These are phyloP conservation scores for Thalassophryne amazonica DNA, from an alignment of 2,797 vertebrate species.

Conservation along the genomic window DNA sequence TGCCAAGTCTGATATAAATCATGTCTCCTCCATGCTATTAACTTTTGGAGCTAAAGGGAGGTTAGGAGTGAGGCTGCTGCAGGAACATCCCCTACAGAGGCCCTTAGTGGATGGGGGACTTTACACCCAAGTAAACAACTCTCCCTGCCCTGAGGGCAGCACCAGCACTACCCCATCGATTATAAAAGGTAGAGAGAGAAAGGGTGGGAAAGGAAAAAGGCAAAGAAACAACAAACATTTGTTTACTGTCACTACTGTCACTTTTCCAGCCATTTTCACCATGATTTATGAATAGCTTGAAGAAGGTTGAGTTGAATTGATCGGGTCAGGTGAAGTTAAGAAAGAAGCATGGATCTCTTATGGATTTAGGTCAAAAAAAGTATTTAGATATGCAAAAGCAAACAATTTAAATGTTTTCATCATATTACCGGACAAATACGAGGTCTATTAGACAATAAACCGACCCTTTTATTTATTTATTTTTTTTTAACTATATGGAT, in stretches of 20 bases:
- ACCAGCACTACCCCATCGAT: slow-evolving; percentile 73
- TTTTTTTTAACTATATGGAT: no score
- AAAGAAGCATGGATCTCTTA: slow-evolving; percentile 34
- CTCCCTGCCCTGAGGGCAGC: slow-evolving; percentile 74
- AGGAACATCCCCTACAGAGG: slow-evolving; percentile 75
- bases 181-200: slow-evolving; percentile 62
- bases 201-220: slow-evolving; percentile 52
- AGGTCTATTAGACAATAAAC: slow-evolving; percentile 17
- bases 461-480: no score
- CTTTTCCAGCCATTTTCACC: slow-evolving; percentile 58
- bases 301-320: slow-evolving; percentile 67
- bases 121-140: slow-evolving; percentile 77
- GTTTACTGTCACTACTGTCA: slow-evolving; percentile 74
- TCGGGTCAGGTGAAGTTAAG: slow-evolving; percentile 62
- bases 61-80: slow-evolving; percentile 60
- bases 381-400: slow-evolving; percentile 22
- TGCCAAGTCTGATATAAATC: slow-evolving; percentile 67
- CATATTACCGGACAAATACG: slow-evolving; percentile 7
- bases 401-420: slow-evolving; percentile 14
- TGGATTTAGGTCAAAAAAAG: slow-evolving; percentile 27
- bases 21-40: slow-evolving; percentile 70
- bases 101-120: slow-evolving; percentile 67
- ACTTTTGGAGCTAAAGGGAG: slow-evolving; percentile 68
- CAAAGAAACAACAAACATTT: slow-evolving; percentile 78
- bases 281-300: slow-evolving; percentile 66